Conservation (phyloP, 2,888 invertebrate species). For the Ernsta delagoae region DNA sequence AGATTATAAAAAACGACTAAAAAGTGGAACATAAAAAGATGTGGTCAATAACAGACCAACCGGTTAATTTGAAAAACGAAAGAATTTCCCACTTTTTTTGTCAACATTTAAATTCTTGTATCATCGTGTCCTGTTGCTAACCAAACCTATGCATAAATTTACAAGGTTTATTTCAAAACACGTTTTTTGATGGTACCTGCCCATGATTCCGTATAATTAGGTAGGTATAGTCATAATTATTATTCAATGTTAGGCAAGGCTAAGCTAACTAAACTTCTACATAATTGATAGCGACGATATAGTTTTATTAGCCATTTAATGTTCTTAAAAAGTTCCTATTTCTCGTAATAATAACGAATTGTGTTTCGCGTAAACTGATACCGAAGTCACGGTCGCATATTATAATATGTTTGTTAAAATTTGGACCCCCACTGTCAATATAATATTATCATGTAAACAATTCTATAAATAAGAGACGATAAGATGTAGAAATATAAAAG, state of each 20-base stretch:
- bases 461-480: neutral
- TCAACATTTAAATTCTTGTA: neutral
- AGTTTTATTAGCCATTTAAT: conserved; percentile 14
- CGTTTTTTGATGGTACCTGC: neutral
- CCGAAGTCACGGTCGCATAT: conserved; percentile 15
- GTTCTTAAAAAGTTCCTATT: neutral
- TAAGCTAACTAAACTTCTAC: neutral
- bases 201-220: neutral
- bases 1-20: no score
- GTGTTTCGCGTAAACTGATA: neutral
- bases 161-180: neutral
- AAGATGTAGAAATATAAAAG: neutral
- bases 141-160: neutral
- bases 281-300: neutral
- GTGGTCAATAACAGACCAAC: no score
- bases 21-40: no score
- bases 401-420: neutral
- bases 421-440: neutral
- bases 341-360: neutral
- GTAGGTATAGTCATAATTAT: conserved; percentile 7
- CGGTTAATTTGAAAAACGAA: neutral
- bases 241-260: conserved; percentile 15
- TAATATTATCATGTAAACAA: neutral
- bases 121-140: neutral
- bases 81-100: neutral